phyloP scores from a whole-genome alignment of 2,888 invertebrate species.

The Apotomis betuletana region DNA sequence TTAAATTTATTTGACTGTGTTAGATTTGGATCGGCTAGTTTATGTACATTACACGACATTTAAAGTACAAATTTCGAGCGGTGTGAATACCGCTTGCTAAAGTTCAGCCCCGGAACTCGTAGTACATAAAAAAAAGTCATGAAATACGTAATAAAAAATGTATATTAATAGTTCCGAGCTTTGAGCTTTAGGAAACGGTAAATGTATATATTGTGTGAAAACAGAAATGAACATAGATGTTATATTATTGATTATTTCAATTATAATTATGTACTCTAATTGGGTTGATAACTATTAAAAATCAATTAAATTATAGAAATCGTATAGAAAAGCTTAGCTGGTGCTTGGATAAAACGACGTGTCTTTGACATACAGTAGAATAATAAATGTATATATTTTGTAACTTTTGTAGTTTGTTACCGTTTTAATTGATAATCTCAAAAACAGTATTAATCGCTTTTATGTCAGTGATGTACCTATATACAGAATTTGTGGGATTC shows the following conservation, averaged over 20 bases:
- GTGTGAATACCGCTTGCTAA: conserved; percentile 9
- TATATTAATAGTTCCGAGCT: too few relatives aligned
- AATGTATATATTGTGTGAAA: background rate
- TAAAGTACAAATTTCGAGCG: conserved; percentile 30
- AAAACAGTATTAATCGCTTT: conserved; percentile 20
- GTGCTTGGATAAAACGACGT: conserved; percentile 24
- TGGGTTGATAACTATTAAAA: conserved; percentile 10
- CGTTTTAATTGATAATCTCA: conserved; percentile 13
- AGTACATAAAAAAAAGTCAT: too few relatives aligned
- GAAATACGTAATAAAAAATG: too few relatives aligned
- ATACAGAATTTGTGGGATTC: background rate
- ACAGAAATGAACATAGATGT: background rate
- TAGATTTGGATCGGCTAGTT: background rate
- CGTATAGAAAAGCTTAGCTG: conserved; percentile 10
- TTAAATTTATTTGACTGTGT: too few relatives aligned
- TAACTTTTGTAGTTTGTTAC: conserved; percentile 14
- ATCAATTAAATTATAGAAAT: conserved; percentile 15
- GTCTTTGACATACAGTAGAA: background rate
- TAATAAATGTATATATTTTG: background rate
- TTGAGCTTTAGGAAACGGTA: conserved; percentile 12
- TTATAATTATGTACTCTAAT: conserved; percentile 5
- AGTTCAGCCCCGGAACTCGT: background rate
- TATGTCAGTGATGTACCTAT: background rate
- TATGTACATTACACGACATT: conserved; percentile 4
- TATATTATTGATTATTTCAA: background rate